Percentiles rank a stretch among this genome's conserved stretches.
Conservation (phyloP, 1,140 invertebrate species). For the Drosophila obscura region DNA sequence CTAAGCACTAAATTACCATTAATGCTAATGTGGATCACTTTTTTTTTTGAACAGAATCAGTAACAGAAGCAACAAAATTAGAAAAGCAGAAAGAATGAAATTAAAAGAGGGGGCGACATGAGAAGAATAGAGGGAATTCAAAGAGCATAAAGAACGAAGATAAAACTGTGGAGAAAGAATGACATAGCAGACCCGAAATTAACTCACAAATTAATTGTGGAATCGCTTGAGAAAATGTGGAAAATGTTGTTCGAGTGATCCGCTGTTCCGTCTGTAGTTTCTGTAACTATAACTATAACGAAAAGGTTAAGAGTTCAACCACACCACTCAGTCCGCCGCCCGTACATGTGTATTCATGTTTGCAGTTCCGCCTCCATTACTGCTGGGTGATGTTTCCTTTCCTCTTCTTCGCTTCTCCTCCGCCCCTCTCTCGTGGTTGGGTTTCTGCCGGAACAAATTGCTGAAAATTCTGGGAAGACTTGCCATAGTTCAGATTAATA, state of each 20-base stretch:
- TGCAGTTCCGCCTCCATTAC: slow-evolving; percentile 28
- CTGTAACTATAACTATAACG: slow-evolving; percentile 33
- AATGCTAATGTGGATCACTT: slow-evolving; percentile 69
- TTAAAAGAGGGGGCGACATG: too few relatives aligned
- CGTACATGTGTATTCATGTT: background rate
- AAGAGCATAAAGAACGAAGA: too few relatives aligned
- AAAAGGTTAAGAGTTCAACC: slow-evolving; percentile 63
- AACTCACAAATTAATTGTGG: slow-evolving; percentile 58
- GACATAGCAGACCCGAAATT: slow-evolving; percentile 37
- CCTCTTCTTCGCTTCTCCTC: slow-evolving; percentile 8
- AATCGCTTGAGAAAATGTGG: slow-evolving; percentile 14
- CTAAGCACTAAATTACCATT: slow-evolving; percentile 66
- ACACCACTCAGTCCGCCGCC: slow-evolving; percentile 34
- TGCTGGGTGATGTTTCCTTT: slow-evolving; percentile 9
- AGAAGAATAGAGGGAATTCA: too few relatives aligned
- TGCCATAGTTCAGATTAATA: slow-evolving; percentile 38
- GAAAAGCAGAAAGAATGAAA: background rate
- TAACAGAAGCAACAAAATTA: slow-evolving; percentile 20
- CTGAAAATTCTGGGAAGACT: slow-evolving; percentile 64
- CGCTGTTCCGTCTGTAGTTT: slow-evolving; percentile 4
- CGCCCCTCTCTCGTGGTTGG: background rate
- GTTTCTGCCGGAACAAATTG: slow-evolving; percentile 76
- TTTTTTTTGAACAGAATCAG: slow-evolving; percentile 37
- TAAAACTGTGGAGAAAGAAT: background rate
- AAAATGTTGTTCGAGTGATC: slow-evolving; percentile 45